Evolutionary conservation across 2,888 invertebrate genomes (phyloP).

Genomic region (Phrixothrix hirtus): DNA sequence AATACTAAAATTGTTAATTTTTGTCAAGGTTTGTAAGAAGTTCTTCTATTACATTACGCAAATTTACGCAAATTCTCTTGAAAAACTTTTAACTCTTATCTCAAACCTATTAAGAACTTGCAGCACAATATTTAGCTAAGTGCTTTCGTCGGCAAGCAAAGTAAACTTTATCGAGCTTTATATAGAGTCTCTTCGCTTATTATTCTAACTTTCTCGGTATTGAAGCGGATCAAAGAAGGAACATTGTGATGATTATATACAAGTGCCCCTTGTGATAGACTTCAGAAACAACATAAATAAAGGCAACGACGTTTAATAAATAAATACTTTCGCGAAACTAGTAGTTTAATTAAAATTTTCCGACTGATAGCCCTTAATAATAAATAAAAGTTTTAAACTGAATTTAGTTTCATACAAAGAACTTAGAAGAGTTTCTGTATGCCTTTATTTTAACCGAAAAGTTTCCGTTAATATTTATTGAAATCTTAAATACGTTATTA

Average conservation of each 20-base stretch:
- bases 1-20: constrained; percentile 15
- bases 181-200: constrained; percentile 3
- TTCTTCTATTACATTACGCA: constrained; percentile 19
- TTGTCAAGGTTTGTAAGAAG: constrained; percentile 5
- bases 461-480: not conserved
- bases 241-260: constrained; percentile 13
- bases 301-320: constrained; percentile 11
- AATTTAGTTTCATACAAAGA: no score
- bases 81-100: constrained; percentile 28
- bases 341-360: constrained; percentile 21
- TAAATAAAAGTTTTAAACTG: constrained; percentile 6
- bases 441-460: no score
- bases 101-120: constrained; percentile 33
- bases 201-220: constrained; percentile 8
- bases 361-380: constrained; percentile 3
- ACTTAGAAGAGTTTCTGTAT: no score
- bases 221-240: constrained; percentile 10
- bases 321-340: constrained; percentile 9
- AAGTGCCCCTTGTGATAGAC: constrained; percentile 10
- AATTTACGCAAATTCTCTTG: constrained; percentile 18
- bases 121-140: constrained; percentile 33
- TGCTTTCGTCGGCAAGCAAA: constrained; percentile 19
- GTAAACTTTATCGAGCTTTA: constrained; percentile 11
- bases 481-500: not conserved
- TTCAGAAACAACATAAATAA: constrained; percentile 10